Evolutionary conservation across 2,113 vertebrate genomes (phyloP), one percentile per base, ranked within the genome.

Genomic region (Brachirus orientalis): DNA sequence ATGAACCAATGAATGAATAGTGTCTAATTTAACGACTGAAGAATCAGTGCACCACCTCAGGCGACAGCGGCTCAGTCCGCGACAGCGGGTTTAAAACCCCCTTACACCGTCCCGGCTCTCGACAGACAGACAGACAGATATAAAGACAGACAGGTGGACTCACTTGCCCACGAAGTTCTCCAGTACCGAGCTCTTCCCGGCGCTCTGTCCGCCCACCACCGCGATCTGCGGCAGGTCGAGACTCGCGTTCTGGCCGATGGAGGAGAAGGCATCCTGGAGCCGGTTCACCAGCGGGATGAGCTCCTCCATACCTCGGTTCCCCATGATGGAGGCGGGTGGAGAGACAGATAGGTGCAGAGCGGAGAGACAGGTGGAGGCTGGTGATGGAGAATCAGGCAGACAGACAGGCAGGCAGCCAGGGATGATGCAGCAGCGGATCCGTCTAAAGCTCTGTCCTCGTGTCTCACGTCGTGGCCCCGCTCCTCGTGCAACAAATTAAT

Each of bases 111-210:
- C 40, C 13, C 40, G 40, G 38, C 11, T 43, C 14, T 43, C 14
- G 14, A 4, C 16, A 33, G 47, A 12, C 17, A 17, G 18, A 7
- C 38, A 35, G 36, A 19, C 18, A 50, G 8, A 7, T 13, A 48
- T 3, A 8, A 7, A 36, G 18, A 22, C 46, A 12, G n/a, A 41
- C 36, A 54, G 58, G 35, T 92, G 0, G 3, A 83, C 93, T 92
- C 88, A 98, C 97, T 93, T 97, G 58, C 96, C 96, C 22, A 98
- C 96, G 87, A 98, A 98, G 94, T 97, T 97, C 92, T 98, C 97
- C 82, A 98, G 85, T 53, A 98, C 97, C 0, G 97, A 98, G 95
- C 96, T 98, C 91, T 98, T 98, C 40, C 96, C 96, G 6, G 96
- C 96, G 87, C 96, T 97, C 92, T 98, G 97, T 6, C 96, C 96